A percentile compares a stretch with the other conserved stretches of the same genome.
These are phyloP conservation scores for Ramphastos sulfuratus DNA, from an alignment of 2,113 vertebrate species.

Conservation along the genomic window DNA sequence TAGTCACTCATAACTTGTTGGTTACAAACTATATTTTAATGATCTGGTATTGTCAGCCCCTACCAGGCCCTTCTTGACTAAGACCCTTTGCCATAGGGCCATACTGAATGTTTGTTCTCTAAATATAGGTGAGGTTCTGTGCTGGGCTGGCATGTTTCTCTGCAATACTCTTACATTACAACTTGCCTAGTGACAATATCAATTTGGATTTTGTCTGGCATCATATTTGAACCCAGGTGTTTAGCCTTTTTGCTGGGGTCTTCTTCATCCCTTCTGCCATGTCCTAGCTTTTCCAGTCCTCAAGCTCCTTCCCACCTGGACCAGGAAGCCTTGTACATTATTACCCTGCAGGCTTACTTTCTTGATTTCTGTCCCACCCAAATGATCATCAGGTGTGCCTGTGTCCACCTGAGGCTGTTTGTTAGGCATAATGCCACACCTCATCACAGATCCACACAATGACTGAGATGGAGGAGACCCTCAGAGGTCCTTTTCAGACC, in stretches of 20 bases:
- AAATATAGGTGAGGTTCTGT: neutral
- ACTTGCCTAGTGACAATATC: neutral
- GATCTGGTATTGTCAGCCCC: neutral
- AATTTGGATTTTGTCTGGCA: neutral
- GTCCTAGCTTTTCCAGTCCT: neutral
- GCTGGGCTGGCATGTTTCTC: neutral
- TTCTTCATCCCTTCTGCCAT: neutral
- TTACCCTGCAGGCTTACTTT: neutral
- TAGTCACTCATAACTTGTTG: neutral
- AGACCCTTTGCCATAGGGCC: neutral
- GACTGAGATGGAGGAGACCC: neutral
- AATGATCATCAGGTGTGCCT: neutral
- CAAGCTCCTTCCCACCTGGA: neutral
- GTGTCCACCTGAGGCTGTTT: neutral
- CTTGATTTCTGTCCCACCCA: slow-evolving; percentile 1
- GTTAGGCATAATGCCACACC: neutral
- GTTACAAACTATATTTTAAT: neutral
- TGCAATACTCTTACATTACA: neutral
- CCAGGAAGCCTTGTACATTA: neutral
- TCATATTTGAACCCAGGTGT: neutral
- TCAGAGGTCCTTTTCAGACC: neutral
- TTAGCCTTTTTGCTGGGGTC: neutral
- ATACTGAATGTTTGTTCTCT: neutral
- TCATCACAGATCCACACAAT: neutral
- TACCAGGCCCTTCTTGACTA: neutral